phyloP scores from a whole-genome alignment of 2,888 invertebrate species.

The Onthophagus sagittarius region DNA sequence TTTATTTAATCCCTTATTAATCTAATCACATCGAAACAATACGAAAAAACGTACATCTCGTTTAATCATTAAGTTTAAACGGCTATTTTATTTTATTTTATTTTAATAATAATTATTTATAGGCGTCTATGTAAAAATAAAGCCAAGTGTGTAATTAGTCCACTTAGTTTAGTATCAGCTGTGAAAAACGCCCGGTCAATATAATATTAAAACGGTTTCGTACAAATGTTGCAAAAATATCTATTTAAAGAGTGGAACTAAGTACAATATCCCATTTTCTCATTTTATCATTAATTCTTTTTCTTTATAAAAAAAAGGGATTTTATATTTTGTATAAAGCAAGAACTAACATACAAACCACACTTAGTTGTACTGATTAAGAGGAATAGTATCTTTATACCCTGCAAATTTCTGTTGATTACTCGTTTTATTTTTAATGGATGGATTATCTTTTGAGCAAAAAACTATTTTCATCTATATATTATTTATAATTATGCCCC shows the following conservation, averaged over 20 bases:
- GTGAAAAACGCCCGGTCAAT: conserved; percentile 10
- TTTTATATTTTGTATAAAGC: conserved; percentile 22
- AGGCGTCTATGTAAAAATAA: neutral
- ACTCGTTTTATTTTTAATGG: conserved; percentile 42
- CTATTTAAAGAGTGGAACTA: neutral
- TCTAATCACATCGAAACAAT: neutral
- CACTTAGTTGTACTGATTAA: conserved; percentile 33
- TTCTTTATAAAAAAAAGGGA: neutral
- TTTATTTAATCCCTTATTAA: neutral
- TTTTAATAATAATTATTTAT: neutral
- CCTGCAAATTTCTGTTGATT: conserved; percentile 42
- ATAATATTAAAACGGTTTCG: conserved; percentile 16
- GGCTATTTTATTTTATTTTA: too few relatives aligned
- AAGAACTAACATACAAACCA: conserved; percentile 25
- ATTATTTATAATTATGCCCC: neutral
- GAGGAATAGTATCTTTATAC: conserved; percentile 37
- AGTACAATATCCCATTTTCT: neutral
- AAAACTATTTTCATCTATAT: conserved; percentile 19
- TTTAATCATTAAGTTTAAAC: neutral
- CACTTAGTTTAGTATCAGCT: neutral
- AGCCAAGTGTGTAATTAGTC: neutral
- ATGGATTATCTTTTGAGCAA: conserved; percentile 50
- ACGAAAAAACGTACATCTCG: neutral
- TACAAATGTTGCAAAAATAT: neutral
- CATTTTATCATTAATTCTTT: neutral